A percentile compares a stretch with the other conserved stretches of the same genome.
phyloP scores from a whole-genome alignment of 1,140 invertebrate genomes.

The Latrodectus geometricus region DNA sequence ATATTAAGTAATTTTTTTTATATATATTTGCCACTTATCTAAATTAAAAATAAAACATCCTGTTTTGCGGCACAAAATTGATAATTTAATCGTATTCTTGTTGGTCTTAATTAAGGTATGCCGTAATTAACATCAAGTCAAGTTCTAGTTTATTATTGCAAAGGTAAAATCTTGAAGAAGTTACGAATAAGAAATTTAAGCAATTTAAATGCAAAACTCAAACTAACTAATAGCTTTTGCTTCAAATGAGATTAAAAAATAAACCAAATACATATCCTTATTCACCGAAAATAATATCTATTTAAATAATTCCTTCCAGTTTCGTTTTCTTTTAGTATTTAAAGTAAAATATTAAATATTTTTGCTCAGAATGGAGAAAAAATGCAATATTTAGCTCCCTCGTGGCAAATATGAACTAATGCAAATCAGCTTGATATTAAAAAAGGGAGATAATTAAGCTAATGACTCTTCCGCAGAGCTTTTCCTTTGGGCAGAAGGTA shows the following conservation, averaged over 20 bases:
- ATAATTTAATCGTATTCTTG: too few species aligned
- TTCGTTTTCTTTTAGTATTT: background rate
- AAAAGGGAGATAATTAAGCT: slow-evolving; percentile 29
- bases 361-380: background rate
- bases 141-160: too few species aligned
- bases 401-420: slow-evolving; percentile 10
- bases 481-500: slow-evolving; percentile 10
- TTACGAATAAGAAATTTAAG: too few species aligned
- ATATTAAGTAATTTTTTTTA: too few species aligned
- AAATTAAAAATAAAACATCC: too few species aligned
- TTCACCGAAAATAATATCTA: background rate
- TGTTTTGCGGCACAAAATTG: too few species aligned
- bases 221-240: background rate
- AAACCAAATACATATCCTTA: background rate
- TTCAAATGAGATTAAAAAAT: background rate
- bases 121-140: too few species aligned
- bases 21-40: too few species aligned
- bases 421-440: slow-evolving; percentile 23
- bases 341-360: background rate
- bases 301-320: background rate
- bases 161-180: too few species aligned
- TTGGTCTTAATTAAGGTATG: too few species aligned
- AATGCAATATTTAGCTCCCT: background rate
- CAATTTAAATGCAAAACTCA: too few species aligned
- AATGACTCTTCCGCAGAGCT: slow-evolving; percentile 36